These are phyloP conservation scores for Naja naja DNA, from an alignment of 2,113 vertebrate genomes.

Conservation along the genomic window DNA sequence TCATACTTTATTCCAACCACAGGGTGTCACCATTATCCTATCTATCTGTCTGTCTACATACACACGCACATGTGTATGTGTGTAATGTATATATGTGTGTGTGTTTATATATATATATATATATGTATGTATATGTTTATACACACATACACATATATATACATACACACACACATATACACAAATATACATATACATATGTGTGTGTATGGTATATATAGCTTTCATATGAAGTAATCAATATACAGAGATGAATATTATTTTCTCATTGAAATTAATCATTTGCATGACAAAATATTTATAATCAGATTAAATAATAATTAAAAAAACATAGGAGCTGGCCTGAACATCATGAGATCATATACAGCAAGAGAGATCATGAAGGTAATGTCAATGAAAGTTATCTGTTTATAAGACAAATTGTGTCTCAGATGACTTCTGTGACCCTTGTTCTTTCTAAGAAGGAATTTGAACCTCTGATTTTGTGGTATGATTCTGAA, in stretches of 20 bases:
- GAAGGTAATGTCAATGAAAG: not conserved
- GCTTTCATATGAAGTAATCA: not conserved
- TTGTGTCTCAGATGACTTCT: not conserved
- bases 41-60: not conserved
- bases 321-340: not conserved
- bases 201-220: too few relatives aligned
- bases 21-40: constrained; percentile 62
- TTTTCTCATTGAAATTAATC: not conserved
- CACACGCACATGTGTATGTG: not conserved
- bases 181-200: too few relatives aligned
- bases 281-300: not conserved
- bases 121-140: too few relatives aligned
- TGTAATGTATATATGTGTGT: too few relatives aligned
- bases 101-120: too few relatives aligned
- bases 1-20: constrained; percentile 54
- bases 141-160: too few relatives aligned
- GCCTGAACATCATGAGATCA: not conserved
- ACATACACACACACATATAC: too few relatives aligned
- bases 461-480: not conserved
- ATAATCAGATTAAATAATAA: not conserved
- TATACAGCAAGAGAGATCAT: not conserved
- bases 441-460: not conserved
- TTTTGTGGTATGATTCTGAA: not conserved
- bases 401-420: not conserved
- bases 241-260: not conserved